These are phyloP conservation scores for Caenorhabditis angaria DNA, from an alignment of 2,888 invertebrate genomes.

Conservation along the genomic window DNA sequence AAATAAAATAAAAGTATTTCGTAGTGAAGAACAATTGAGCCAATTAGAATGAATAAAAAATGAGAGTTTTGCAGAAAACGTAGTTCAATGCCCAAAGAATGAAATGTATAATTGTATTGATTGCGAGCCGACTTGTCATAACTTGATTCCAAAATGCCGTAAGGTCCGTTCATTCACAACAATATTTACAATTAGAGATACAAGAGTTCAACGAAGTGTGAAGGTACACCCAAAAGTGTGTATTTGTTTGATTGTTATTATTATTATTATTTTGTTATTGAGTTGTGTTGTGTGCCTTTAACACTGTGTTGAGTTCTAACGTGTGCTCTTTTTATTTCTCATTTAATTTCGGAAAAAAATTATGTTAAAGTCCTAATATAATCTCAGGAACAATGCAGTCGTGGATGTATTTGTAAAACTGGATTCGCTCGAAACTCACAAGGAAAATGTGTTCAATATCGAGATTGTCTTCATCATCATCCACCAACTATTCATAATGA, in stretches of 20 bases:
- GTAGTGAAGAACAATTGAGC: background rate
- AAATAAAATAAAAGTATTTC: too few relatives aligned
- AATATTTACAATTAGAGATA: slow-evolving; percentile 39
- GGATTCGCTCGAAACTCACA: slow-evolving; percentile 30
- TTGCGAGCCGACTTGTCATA: slow-evolving; percentile 46
- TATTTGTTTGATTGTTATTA: background rate
- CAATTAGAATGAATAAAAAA: too few relatives aligned
- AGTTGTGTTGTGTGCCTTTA: slow-evolving; percentile 19
- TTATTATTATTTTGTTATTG: background rate
- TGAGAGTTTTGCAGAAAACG: background rate
- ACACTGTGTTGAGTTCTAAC: background rate
- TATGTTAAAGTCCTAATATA: background rate
- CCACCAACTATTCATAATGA: slow-evolving; percentile 23
- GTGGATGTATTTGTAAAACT: slow-evolving; percentile 41
- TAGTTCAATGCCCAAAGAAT: slow-evolving; percentile 28
- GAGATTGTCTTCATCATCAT: slow-evolving; percentile 30
- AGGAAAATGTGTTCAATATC: slow-evolving; percentile 33
- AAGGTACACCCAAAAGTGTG: slow-evolving; percentile 18
- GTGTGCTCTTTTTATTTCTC: background rate
- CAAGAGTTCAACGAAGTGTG: slow-evolving; percentile 44
- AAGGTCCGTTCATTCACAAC: slow-evolving; percentile 37
- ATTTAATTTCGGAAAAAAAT: background rate
- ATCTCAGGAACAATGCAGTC: slow-evolving; percentile 37
- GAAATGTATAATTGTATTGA: slow-evolving; percentile 43
- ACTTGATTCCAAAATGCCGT: slow-evolving; percentile 44